phyloP scores from a whole-genome alignment of 2,113 vertebrate genomes.

The Garra rufa region DNA sequence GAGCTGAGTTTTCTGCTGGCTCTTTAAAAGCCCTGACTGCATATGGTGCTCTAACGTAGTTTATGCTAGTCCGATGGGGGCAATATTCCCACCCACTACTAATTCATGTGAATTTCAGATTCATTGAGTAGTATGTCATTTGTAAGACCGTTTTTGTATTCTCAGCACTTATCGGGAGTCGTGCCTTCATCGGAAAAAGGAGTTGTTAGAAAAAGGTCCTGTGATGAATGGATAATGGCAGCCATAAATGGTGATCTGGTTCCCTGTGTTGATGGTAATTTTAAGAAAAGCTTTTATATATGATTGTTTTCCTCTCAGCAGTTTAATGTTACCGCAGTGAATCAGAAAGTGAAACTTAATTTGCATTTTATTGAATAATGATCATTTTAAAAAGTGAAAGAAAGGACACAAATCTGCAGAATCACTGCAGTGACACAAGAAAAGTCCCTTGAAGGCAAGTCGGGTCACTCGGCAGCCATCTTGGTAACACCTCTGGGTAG shows the following conservation, averaged over 20 bases:
- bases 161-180: conserved; percentile 19
- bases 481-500: neutral
- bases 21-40: conserved; percentile 5
- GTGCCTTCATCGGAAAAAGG: neutral
- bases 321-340: conserved; percentile 19
- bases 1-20: conserved; percentile 12
- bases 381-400: neutral
- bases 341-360: conserved; percentile 6
- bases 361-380: neutral
- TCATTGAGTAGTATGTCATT: conserved; percentile 34
- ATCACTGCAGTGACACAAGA: neutral
- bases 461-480: neutral
- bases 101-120: conserved; percentile 25
- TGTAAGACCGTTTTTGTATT: neutral
- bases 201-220: conserved; percentile 1
- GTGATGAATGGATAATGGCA: conserved; percentile 34
- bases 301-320: conserved; percentile 20
- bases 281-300: conserved; percentile 37
- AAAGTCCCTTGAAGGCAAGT: neutral
- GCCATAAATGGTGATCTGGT: conserved; percentile 20
- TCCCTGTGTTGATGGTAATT: conserved; percentile 13
- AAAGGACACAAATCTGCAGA: neutral
- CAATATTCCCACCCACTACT: neutral
- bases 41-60: neutral
- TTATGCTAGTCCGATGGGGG: neutral